Percentiles rank a stretch among this genome's conserved stretches.
Evolutionary conservation across 1,140 invertebrate species (phyloP).

Genomic region (Eupeodes corollae): DNA sequence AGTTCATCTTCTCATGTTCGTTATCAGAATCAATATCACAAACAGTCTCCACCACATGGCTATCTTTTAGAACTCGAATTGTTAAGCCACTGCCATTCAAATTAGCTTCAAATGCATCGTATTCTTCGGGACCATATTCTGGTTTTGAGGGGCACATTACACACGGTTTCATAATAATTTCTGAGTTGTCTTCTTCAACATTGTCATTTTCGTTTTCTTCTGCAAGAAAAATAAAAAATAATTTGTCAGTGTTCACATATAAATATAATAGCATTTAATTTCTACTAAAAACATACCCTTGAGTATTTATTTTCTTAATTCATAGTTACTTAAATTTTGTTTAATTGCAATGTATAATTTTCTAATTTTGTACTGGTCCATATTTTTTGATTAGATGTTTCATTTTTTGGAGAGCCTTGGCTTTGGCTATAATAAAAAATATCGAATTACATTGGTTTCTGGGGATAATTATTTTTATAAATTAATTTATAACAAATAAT

Average conservation of each 20-base stretch:
- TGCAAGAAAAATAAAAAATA: slow-evolving; percentile 1
- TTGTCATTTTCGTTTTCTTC: background rate
- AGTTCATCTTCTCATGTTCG: slow-evolving; percentile 12
- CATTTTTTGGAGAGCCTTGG: slow-evolving; percentile 24
- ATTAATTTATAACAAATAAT: too few species aligned
- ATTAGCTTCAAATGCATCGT: slow-evolving; percentile 33
- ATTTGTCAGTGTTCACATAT: background rate
- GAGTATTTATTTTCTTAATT: slow-evolving; percentile 14
- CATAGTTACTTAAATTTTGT: slow-evolving; percentile 4
- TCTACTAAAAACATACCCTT: background rate
- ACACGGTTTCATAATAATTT: slow-evolving; percentile 16
- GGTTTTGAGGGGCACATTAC: slow-evolving; percentile 20
- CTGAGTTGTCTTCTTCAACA: background rate
- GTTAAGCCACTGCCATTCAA: slow-evolving; percentile 32
- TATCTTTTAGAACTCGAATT: slow-evolving; percentile 32
- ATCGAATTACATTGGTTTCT: too few species aligned
- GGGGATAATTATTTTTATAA: too few species aligned
- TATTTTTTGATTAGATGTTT: slow-evolving; percentile 27
- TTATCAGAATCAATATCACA: slow-evolving; percentile 13
- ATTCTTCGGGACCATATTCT: slow-evolving; percentile 29
- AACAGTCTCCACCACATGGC: slow-evolving; percentile 27
- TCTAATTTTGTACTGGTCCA: slow-evolving; percentile 3
- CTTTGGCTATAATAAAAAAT: slow-evolving; percentile 16
- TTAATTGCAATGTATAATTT: background rate
- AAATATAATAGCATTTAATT: background rate